These are phyloP conservation scores for Meloe dianella DNA, from an alignment of 2,888 invertebrate species.

Conservation along the genomic window DNA sequence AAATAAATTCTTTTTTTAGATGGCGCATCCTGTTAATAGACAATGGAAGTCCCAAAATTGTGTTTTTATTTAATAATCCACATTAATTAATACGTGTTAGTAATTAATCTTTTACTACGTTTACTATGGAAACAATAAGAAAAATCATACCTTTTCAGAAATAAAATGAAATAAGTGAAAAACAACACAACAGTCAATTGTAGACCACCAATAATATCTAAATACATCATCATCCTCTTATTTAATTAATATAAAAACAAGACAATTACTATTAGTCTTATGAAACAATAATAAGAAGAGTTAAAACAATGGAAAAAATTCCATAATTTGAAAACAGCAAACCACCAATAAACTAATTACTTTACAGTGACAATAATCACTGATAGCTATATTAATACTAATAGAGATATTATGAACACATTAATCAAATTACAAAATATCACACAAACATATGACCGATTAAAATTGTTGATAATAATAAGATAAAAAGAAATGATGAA, in stretches of 20 bases:
- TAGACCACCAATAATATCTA: constrained; percentile 47
- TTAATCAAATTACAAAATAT: too few relatives aligned
- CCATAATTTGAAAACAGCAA: too few relatives aligned
- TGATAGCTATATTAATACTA: neutral
- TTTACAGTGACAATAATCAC: neutral
- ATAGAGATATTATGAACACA: neutral
- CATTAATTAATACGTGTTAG: too few relatives aligned
- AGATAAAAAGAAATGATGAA: neutral
- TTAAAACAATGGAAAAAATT: constrained; percentile 15
- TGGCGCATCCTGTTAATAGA: too few relatives aligned
- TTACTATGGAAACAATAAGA: neutral
- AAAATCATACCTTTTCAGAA: constrained; percentile 48
- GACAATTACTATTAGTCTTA: too few relatives aligned
- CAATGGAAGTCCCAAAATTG: too few relatives aligned
- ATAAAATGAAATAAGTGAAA: constrained; percentile 50
- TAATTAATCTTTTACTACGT: too few relatives aligned
- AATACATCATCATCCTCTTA: neutral
- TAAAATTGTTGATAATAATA: constrained; percentile 17
- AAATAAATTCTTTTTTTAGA: too few relatives aligned
- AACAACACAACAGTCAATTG: constrained; percentile 49
- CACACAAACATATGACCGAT: constrained; percentile 18
- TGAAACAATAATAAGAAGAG: neutral
- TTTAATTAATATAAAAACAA: neutral
- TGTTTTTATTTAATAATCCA: too few relatives aligned
- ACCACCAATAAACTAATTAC: neutral